Evolutionary conservation across 2,113 vertebrate genomes (phyloP), one percentile per base, ranked within the genome.

Genomic region (Puntigrus tetrazona): DNA sequence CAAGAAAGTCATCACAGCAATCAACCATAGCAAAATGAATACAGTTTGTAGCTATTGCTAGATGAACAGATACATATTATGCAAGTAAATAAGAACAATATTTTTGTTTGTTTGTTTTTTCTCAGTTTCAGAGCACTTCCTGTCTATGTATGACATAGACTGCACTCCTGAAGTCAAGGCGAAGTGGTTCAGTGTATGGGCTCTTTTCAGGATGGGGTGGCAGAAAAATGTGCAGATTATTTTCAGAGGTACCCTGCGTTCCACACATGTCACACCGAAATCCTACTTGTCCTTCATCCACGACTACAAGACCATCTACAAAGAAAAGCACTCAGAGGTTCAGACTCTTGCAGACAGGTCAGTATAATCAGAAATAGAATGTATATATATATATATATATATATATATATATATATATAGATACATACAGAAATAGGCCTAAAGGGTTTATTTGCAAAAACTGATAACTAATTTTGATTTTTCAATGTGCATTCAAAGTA

Each of bases 111-210:
- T 31, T 84, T 52, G 50, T 52, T 78, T 69, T n/a, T n/a, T n/a
- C 85, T 63, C 79, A 99, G 97, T 99, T 84, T 98, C 97, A 1
- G 94, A 97, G 77, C 96, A 99, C 88, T 98, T 98, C 90, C 93
- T n/a, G n/a, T n/a, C 96, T 10, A 92, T 92, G 14, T 98, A 95
- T 89, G 93, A 95, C 29, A 95, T 99, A 27, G 96, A 98, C 86
- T 98, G 98, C 85, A 92, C 94, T 13, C 4, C 87, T 4, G 92
- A 96, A 87, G 96, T 93, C 25, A 99, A 98, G 90, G 91, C 16
- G n/a, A n/a, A n/a, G 94, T 98, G 5, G 95, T 97, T n/a, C 95
- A 97, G 61, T 98, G 98, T 85, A 99, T 99, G 98, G 97, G 97
- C 25, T 97, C 95, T 43, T 98, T 99, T 90, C 98, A 99, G 87